Evolutionary conservation across 2,113 vertebrate genomes (phyloP).

Genomic region (Petroica traversi): DNA sequence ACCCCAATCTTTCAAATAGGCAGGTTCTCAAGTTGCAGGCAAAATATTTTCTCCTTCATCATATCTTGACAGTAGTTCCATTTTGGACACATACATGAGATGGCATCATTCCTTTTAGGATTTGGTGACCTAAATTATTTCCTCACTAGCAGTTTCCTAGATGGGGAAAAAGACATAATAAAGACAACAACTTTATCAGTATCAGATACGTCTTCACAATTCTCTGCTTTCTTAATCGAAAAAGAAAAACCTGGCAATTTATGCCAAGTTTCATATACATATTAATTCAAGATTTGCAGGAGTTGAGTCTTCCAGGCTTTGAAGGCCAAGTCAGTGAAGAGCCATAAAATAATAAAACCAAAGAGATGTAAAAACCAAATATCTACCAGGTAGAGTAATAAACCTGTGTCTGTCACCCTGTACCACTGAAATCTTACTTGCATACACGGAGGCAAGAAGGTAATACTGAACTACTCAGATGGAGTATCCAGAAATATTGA

Average conservation of each 20-base stretch:
- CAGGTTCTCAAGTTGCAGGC: neutral
- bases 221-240: neutral
- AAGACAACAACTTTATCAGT: neutral
- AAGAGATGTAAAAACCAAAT: neutral
- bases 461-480: neutral
- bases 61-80: neutral
- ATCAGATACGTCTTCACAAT: neutral
- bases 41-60: neutral
- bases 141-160: neutral
- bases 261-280: neutral
- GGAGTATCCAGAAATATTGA: neutral
- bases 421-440: neutral
- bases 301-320: neutral
- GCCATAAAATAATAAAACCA: neutral
- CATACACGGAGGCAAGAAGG: neutral
- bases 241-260: neutral
- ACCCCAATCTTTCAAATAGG: fast-evolving
- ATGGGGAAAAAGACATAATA: neutral
- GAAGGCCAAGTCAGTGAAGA: neutral
- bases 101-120: neutral
- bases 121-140: neutral
- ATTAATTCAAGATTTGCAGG: neutral
- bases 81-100: neutral
- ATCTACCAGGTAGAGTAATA: neutral
- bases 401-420: neutral